Evolutionary conservation across 2,113 vertebrate genomes (phyloP), one percentile per base, ranked within the genome.

Genomic region (Tichodroma muraria): DNA sequence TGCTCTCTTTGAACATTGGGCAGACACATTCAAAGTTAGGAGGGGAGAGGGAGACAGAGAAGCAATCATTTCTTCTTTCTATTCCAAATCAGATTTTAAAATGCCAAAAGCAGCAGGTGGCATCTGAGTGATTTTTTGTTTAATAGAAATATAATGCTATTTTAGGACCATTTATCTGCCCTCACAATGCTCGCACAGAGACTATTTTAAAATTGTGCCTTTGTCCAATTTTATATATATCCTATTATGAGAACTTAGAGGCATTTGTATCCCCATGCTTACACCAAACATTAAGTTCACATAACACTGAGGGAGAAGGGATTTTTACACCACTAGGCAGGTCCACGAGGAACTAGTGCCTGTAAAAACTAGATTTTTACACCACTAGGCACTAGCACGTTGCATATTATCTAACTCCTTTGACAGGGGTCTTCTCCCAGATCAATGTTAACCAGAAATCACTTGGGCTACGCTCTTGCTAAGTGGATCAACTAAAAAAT

Each of bases 71-170:
- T 95, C 64, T 78, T 91, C 82, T 92, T 88, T 57, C 64, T 75
- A 57, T 72, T 95, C 84, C 88, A 96, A 95, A 84, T 64, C 88
- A 93, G 85, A 92, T 90, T 95, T 95, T 90, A 79, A 96, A 96
- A 96, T 94, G 95, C 91, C 92, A 96, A 93, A 90, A 95, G 87
- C 92, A 94, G 90, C 90, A 97, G 89, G 90, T 94, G 90, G 93
- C 37, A 35, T 93, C 75, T 93, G 84, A 94, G 86, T 64, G 76
- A 95, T 91, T 94, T 96, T 90, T 93, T 92, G 68, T 85, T 96
- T 95, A 92, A 92, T 89, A 94, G 85, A 93, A 93, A 92, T 63
- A 88, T 54, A 95, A 81, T 80, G 91, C 89, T 96, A 95, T 96
- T 96, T 96, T 88, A 95, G 71, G 93, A 91, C 65, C 89, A 79